Conservation (phyloP, 1,140 invertebrate species). For the Glossosoma conforme region DNA sequence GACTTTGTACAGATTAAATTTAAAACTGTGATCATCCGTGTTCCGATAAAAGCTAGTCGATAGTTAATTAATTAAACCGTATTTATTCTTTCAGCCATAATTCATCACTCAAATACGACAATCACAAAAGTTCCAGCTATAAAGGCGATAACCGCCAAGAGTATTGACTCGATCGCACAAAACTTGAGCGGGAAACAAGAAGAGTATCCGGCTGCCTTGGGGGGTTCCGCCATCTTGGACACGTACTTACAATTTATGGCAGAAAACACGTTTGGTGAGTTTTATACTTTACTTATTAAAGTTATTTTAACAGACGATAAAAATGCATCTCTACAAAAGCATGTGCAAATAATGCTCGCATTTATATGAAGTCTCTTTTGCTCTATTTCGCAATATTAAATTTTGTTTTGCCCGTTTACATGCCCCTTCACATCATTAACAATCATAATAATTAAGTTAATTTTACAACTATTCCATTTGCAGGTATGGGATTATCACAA, state of each 20-base stretch:
- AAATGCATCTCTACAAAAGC: no score
- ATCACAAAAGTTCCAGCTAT: constrained; percentile 53
- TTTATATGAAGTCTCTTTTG: no score
- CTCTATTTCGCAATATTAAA: no score
- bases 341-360: background rate
- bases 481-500: constrained; percentile 48
- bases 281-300: no score
- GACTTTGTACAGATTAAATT: constrained; percentile 1
- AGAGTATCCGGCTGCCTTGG: constrained; percentile 51
- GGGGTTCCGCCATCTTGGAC: constrained; percentile 71
- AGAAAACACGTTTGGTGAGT: constrained; percentile 65
- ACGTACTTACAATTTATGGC: constrained; percentile 82
- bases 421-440: no score
- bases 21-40: constrained; percentile 1
- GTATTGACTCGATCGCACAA: constrained; percentile 50
- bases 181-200: constrained; percentile 38
- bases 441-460: background rate
- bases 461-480: constrained; percentile 3
- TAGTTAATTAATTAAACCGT: background rate
- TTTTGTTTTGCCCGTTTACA: constrained; percentile 1
- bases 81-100: constrained; percentile 46
- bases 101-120: constrained; percentile 54
- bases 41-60: background rate
- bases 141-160: constrained; percentile 58
- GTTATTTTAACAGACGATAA: no score